These are phyloP conservation scores for Channa maculata DNA, from an alignment of 2,113 vertebrate species.

Conservation along the genomic window DNA sequence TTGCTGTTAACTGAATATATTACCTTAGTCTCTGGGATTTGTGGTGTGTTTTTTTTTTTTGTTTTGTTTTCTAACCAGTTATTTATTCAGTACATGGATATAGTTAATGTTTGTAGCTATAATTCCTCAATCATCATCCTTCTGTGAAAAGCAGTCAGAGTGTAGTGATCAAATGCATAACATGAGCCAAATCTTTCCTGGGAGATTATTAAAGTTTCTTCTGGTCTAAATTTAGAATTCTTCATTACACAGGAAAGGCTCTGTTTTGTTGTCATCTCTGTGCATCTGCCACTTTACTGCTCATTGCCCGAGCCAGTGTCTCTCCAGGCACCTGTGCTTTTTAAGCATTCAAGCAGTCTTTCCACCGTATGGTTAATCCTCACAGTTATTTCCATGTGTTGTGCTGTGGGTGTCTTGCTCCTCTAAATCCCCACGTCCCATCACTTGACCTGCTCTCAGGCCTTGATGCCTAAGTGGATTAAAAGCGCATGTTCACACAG, in stretches of 20 bases:
- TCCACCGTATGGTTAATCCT: slow-evolving; percentile 13
- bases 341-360: not conserved
- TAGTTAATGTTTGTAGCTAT: not conserved
- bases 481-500: slow-evolving; percentile 61
- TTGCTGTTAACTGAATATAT: not conserved
- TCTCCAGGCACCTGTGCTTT: not conserved
- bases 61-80: no score
- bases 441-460: slow-evolving; percentile 56
- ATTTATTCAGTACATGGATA: no score
- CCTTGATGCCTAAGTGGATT: slow-evolving; percentile 58
- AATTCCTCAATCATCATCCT: not conserved
- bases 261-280: slow-evolving; percentile 2
- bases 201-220: slow-evolving; percentile 34
- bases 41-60: not conserved
- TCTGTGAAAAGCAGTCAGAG: not conserved
- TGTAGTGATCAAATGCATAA: not conserved
- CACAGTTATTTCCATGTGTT: not conserved
- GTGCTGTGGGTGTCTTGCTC: not conserved
- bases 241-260: slow-evolving; percentile 10
- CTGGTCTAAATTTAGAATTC: slow-evolving; percentile 55
- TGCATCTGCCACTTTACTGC: slow-evolving; percentile 8
- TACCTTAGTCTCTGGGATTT: not conserved
- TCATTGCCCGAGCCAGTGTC: not conserved
- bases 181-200: slow-evolving; percentile 15
- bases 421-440: slow-evolving; percentile 36